Conservation (phyloP, 2,888 invertebrate species). For the Leptodirus hochenwartii region DNA sequence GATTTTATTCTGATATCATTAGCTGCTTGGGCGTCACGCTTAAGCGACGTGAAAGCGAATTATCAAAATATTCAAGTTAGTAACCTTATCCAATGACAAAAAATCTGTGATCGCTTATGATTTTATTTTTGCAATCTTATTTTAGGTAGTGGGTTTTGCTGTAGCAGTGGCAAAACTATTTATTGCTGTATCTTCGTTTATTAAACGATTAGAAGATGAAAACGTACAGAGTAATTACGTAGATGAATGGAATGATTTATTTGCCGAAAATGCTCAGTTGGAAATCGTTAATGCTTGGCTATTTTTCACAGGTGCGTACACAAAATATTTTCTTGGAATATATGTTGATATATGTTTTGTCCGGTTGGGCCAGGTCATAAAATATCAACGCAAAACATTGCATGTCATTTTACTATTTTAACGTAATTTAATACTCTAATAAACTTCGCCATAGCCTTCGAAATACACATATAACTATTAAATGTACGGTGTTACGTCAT, state of each 20-base stretch:
- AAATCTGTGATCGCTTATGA: neutral
- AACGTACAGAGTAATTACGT: slow-evolving; percentile 26
- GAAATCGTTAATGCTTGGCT: slow-evolving; percentile 35
- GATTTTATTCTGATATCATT: slow-evolving; percentile 55
- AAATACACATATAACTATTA: no score
- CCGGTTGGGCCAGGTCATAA: no score
- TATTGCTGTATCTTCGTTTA: slow-evolving; percentile 28
- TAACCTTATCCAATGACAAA: no score
- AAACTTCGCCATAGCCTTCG: no score
- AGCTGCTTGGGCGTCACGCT: slow-evolving; percentile 40
- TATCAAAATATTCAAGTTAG: slow-evolving; percentile 35
- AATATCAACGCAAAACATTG: no score
- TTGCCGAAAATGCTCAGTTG: slow-evolving; percentile 41
- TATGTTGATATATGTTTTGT: neutral
- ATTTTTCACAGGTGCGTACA: slow-evolving; percentile 24
- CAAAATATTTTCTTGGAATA: slow-evolving; percentile 5
- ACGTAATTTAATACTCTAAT: no score
- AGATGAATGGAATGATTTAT: slow-evolving; percentile 63
- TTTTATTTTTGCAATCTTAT: neutral
- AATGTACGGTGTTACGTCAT: no score
- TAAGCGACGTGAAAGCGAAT: slow-evolving; percentile 15
- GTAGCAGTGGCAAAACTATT: slow-evolving; percentile 35
- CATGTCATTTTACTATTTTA: no score
- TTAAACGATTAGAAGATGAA: slow-evolving; percentile 22
- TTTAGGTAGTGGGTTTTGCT: slow-evolving; percentile 31